These are phyloP conservation scores for Accipiter virgatus DNA, from an alignment of 2,113 vertebrate species.

Conservation along the genomic window DNA sequence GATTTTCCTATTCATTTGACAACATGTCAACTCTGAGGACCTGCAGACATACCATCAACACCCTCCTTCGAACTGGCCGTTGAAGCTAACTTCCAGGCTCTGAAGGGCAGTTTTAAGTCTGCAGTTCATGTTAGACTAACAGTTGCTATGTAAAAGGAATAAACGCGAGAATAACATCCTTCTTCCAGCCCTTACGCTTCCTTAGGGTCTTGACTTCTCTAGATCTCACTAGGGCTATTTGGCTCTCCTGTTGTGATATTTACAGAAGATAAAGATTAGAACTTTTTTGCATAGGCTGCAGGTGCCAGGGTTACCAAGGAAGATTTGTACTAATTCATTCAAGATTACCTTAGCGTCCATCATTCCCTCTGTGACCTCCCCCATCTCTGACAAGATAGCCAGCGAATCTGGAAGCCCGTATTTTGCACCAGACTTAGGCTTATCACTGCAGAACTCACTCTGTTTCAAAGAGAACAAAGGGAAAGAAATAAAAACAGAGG, in stretches of 20 bases:
- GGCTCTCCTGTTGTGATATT: neutral
- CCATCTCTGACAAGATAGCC: constrained; percentile 95
- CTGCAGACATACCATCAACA: neutral
- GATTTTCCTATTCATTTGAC: neutral
- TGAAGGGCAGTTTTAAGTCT: neutral
- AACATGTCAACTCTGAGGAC: neutral
- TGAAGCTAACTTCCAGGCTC: neutral
- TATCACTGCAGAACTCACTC: constrained; percentile 98
- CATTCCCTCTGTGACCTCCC: constrained; percentile 96
- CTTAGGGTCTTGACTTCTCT: neutral
- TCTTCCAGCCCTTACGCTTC: neutral
- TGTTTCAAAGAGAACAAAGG: constrained; percentile 49
- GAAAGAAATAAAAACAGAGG: neutral
- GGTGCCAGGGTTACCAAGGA: neutral
- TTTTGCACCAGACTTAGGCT: constrained; percentile 96
- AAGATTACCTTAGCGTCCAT: constrained; percentile 92
- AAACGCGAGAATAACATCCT: neutral
- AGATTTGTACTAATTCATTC: neutral
- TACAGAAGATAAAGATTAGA: neutral
- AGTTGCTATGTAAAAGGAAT: neutral
- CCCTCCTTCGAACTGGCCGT: neutral
- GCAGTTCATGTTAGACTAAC: neutral
- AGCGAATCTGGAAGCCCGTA: constrained; percentile 91
- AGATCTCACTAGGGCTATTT: neutral
- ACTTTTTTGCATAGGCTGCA: neutral